Percentiles rank a stretch among this genome's conserved stretches.
Conservation (phyloP, 2,888 invertebrate genomes). For the Morinoia aosen region DNA sequence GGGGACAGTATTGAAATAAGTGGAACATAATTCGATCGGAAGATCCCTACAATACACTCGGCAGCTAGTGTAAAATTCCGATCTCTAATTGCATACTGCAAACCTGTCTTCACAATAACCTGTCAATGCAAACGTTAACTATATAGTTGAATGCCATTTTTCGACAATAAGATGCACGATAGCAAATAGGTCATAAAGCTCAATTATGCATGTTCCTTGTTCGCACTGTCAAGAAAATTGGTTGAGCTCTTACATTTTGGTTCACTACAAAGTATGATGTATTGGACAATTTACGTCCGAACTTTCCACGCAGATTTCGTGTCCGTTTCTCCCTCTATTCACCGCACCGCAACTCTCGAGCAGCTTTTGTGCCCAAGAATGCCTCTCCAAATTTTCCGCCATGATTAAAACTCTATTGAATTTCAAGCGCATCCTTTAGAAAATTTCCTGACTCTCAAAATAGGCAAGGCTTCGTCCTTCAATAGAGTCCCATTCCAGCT, state of each 20-base stretch:
- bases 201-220: not conserved
- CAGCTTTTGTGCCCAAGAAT: constrained; percentile 41
- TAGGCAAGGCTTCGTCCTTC: not conserved
- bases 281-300: not conserved
- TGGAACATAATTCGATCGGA: not conserved
- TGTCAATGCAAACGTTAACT: no score
- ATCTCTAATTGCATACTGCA: no score
- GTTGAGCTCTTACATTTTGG: not conserved
- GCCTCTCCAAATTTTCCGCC: constrained; percentile 36
- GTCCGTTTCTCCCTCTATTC: not conserved
- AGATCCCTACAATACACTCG: not conserved
- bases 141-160: no score
- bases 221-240: not conserved
- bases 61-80: no score
- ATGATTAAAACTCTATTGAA: constrained; percentile 48
- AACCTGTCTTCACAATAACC: no score
- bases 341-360: not conserved
- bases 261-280: not conserved
- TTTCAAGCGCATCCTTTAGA: constrained; percentile 25
- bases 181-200: not conserved
- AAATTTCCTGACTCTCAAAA: not conserved
- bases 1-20: not conserved
- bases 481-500: not conserved
- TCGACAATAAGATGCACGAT: not conserved
- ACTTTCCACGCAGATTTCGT: not conserved